phyloP scores from a whole-genome alignment of 2,888 invertebrate genomes.

The Mantis religiosa region DNA sequence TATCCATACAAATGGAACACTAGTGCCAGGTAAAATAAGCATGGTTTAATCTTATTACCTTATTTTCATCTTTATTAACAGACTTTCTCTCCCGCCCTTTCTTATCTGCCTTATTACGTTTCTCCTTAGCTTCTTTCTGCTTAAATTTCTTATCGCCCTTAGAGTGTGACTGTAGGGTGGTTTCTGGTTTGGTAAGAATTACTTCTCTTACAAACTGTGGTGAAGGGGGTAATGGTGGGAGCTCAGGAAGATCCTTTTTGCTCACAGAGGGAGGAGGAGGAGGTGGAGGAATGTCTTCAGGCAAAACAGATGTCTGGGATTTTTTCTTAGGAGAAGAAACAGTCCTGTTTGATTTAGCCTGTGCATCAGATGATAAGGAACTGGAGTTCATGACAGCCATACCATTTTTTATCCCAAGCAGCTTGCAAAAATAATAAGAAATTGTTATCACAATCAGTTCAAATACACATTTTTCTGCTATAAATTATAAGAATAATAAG shows the following conservation, averaged over 20 bases:
- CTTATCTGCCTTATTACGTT: constrained; percentile 43
- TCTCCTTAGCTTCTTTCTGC: constrained; percentile 43
- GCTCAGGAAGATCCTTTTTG: constrained; percentile 17
- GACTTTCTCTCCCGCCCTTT: constrained; percentile 38
- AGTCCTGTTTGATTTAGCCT: constrained; percentile 6
- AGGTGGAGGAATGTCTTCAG: constrained; percentile 10
- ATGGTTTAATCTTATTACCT: constrained; percentile 20
- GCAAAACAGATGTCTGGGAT: neutral
- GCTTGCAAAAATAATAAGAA: constrained; percentile 29
- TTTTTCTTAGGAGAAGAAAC: constrained; percentile 18
- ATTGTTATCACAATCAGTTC: neutral
- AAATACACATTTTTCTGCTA: neutral
- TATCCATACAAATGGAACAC: neutral
- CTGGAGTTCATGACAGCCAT: neutral
- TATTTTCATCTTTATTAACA: constrained; percentile 28
- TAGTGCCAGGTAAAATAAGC: neutral
- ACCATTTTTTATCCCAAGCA: constrained; percentile 31
- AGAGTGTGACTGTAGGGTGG: neutral
- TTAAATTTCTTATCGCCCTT: constrained; percentile 35
- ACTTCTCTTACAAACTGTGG: neutral
- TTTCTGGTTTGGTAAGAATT: neutral
- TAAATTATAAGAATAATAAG: neutral
- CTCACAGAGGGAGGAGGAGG: constrained; percentile 21
- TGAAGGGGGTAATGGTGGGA: constrained; percentile 1
- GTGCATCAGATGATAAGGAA: neutral